A percentile compares a stretch with the other conserved stretches of the same genome.
phyloP scores from a whole-genome alignment of 2,797 vertebrate species.

The Meda fulgida region DNA sequence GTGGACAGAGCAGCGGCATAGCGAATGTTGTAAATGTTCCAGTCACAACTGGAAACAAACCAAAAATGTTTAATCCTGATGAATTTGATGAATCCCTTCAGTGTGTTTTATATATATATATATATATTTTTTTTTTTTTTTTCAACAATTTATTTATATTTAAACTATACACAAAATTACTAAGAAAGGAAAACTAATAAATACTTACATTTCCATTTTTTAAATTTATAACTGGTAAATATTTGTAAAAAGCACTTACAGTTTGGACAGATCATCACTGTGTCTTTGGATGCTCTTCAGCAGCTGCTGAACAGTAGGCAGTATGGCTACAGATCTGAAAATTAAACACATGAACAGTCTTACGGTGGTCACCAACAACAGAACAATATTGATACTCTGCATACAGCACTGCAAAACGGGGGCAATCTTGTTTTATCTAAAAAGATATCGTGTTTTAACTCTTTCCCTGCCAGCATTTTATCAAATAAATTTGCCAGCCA shows the following conservation, averaged over 20 bases:
- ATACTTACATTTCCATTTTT: not conserved
- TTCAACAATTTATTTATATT: too few relatives aligned
- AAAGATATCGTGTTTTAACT: too few relatives aligned
- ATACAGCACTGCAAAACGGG: not conserved
- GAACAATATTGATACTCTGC: not conserved
- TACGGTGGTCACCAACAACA: not conserved
- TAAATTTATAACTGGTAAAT: not conserved
- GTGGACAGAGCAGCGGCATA: slow-evolving; percentile 85
- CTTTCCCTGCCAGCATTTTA: too few relatives aligned
- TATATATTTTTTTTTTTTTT: too few relatives aligned
- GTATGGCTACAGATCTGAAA: slow-evolving; percentile 81
- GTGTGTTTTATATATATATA: too few relatives aligned
- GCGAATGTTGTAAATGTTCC: slow-evolving; percentile 92
- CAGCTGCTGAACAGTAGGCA: slow-evolving; percentile 89
- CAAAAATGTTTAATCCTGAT: not conserved
- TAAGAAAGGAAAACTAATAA: not conserved
- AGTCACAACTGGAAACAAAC: slow-evolving; percentile 87
- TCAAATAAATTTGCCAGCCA: too few relatives aligned
- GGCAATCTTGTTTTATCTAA: not conserved
- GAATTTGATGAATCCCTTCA: too few relatives aligned
- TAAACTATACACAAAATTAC: not conserved
- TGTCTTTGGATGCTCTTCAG: slow-evolving; percentile 92
- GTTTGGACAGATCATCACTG: slow-evolving; percentile 86
- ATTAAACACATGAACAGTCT: not conserved
- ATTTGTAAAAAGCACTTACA: slow-evolving; percentile 75